Conservation (phyloP, 2,113 vertebrate species). For the Bucco capensis region DNA sequence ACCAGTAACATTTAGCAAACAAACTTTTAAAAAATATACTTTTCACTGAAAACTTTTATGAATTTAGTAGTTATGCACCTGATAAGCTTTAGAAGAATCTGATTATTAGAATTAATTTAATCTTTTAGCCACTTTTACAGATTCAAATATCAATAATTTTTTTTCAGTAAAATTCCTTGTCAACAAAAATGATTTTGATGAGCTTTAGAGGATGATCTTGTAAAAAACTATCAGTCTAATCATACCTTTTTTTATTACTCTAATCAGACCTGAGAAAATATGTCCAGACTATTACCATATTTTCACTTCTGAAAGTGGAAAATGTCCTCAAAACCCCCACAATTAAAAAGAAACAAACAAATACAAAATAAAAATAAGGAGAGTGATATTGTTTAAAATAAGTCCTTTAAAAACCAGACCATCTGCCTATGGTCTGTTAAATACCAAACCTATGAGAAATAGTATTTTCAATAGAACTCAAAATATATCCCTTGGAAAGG, state of each 20-base stretch:
- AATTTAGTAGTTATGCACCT: neutral
- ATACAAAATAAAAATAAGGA: neutral
- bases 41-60: neutral
- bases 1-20: neutral
- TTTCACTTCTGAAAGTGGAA: neutral
- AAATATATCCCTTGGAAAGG: neutral
- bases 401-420: neutral
- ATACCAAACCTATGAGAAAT: neutral
- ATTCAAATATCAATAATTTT: neutral
- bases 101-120: neutral
- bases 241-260: neutral
- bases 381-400: neutral
- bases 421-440: neutral
- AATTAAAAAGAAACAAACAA: neutral
- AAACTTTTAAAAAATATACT: neutral
- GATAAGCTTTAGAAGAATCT: neutral
- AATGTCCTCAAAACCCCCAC: neutral
- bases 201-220: neutral
- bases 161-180: neutral
- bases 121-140: neutral
- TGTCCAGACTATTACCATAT: neutral
- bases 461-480: neutral
- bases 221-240: neutral
- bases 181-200: neutral
- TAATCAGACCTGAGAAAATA: neutral